phyloP scores from a whole-genome alignment of 2,797 vertebrate species.

The Kryptopterus vitreolus region DNA sequence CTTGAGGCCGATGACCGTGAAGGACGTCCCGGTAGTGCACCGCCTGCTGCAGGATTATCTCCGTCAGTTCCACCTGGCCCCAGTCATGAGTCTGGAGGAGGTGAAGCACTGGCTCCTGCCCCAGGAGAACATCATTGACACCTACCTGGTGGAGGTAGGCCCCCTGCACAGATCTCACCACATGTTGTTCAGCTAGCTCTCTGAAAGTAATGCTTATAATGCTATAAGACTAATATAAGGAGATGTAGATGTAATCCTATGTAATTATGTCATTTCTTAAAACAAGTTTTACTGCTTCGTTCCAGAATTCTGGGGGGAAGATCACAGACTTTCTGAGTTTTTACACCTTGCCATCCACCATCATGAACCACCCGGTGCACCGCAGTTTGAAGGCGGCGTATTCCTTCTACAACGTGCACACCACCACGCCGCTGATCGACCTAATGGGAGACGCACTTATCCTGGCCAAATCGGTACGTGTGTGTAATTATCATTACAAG shows the following conservation, averaged over 20 bases:
- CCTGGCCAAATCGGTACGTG: slow-evolving; percentile 85
- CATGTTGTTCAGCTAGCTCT: background rate
- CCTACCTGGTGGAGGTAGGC: slow-evolving; percentile 90
- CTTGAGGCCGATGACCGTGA: slow-evolving; percentile 87
- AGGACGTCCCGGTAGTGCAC: slow-evolving; percentile 85
- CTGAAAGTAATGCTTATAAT: background rate
- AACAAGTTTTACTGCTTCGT: background rate
- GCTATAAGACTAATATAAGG: too few species aligned
- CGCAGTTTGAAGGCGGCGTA: slow-evolving; percentile 98
- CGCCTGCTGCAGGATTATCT: slow-evolving; percentile 86
- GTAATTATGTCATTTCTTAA: too few species aligned
- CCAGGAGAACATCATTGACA: slow-evolving; percentile 95
- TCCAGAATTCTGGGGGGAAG: slow-evolving; percentile 81
- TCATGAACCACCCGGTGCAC: slow-evolving; percentile 97
- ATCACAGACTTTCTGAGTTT: slow-evolving; percentile 97
- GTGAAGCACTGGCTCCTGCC: slow-evolving; percentile 95
- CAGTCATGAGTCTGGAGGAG: slow-evolving; percentile 87
- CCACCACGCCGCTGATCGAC: slow-evolving; percentile 88
- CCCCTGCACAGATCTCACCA: background rate
- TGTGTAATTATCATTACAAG: too few species aligned
- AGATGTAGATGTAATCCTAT: too few species aligned
- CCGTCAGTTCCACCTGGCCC: slow-evolving; percentile 90
- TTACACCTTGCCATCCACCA: slow-evolving; percentile 96
- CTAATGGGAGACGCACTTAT: slow-evolving; percentile 97
- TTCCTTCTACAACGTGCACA: slow-evolving; percentile 98